These are phyloP conservation scores for Dermatophagoides farinae DNA, from an alignment of 1,140 invertebrate species.

Conservation along the genomic window DNA sequence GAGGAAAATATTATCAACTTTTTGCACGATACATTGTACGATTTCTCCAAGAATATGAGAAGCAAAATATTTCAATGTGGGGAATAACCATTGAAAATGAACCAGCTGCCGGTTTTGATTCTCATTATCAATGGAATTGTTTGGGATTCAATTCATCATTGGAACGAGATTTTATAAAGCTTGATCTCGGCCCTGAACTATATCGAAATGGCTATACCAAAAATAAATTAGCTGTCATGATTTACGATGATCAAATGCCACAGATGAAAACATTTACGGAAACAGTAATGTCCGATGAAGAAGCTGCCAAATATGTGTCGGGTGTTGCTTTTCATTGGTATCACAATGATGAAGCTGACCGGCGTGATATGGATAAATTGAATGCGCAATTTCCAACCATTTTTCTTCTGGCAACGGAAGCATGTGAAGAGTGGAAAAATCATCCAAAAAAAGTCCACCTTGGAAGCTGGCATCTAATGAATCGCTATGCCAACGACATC, in stretches of 20 bases:
- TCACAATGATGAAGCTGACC: slow-evolving; percentile 23
- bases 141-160: slow-evolving; percentile 27
- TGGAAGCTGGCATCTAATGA: slow-evolving; percentile 11
- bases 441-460: not conserved
- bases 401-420: slow-evolving; percentile 31
- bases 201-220: slow-evolving; percentile 16
- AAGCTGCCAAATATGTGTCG: slow-evolving; percentile 7
- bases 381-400: slow-evolving; percentile 30
- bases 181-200: slow-evolving; percentile 24
- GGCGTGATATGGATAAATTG: slow-evolving; percentile 23
- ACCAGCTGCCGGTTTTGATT: slow-evolving; percentile 24
- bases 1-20: slow-evolving; percentile 28
- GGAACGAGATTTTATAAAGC: slow-evolving; percentile 25
- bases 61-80: slow-evolving; percentile 22
- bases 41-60: slow-evolving; percentile 20
- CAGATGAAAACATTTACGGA: slow-evolving; percentile 21
- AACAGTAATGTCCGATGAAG: slow-evolving; percentile 21
- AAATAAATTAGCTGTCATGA: slow-evolving; percentile 14
- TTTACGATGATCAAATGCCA: slow-evolving; percentile 22
- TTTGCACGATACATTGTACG: slow-evolving; percentile 28
- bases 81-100: slow-evolving; percentile 32
- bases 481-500: slow-evolving; percentile 15
- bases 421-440: slow-evolving; percentile 29
- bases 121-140: slow-evolving; percentile 27
- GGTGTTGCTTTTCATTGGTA: slow-evolving; percentile 45